These are phyloP conservation scores for Crepidodera aurea DNA, from an alignment of 2,888 invertebrate species.

Conservation along the genomic window DNA sequence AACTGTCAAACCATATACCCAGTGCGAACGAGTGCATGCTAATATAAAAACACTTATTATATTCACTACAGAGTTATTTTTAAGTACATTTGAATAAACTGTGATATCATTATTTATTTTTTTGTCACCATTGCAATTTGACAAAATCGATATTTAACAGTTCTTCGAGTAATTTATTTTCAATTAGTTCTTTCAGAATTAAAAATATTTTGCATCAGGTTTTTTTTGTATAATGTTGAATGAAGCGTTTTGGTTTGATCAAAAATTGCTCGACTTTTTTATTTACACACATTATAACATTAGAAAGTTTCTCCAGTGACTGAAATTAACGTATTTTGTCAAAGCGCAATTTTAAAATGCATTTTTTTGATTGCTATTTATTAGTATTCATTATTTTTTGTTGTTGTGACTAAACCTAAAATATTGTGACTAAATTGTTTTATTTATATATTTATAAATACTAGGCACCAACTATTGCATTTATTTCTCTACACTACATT, in stretches of 20 bases:
- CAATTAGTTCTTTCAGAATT: too few relatives aligned
- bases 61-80: conserved; percentile 34
- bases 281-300: too few relatives aligned
- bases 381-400: neutral
- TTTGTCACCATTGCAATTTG: conserved; percentile 22
- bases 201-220: too few relatives aligned
- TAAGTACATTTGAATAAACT: conserved; percentile 31
- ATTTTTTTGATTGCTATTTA: neutral
- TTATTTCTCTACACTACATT: conserved; percentile 18
- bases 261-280: too few relatives aligned
- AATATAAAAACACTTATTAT: neutral
- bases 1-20: neutral
- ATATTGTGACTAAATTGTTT: neutral
- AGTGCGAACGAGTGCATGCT: neutral
- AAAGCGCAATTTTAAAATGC: conserved; percentile 6
- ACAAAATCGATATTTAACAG: conserved; percentile 12
- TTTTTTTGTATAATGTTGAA: too few relatives aligned
- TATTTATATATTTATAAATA: neutral
- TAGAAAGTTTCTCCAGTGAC: too few relatives aligned
- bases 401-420: neutral
- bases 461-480: conserved; percentile 4
- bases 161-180: too few relatives aligned
- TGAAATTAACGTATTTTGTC: conserved; percentile 2
- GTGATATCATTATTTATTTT: conserved; percentile 34
- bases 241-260: too few relatives aligned